These are phyloP conservation scores for Corella eumyota DNA, from an alignment of 23 tunicate species.

Conservation along the genomic window DNA sequence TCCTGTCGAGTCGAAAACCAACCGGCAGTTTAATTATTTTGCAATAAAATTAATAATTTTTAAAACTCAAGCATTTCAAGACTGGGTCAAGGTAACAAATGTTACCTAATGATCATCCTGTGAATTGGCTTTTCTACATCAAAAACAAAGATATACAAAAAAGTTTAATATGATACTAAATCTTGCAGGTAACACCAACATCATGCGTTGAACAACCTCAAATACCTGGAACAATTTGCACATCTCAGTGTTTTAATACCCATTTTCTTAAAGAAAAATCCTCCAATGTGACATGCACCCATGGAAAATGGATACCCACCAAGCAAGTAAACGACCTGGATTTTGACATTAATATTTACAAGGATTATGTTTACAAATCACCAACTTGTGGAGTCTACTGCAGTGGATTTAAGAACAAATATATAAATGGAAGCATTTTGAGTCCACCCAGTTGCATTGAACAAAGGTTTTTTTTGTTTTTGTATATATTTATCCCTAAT, in stretches of 20 bases:
- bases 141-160: too few relatives aligned
- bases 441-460: slow-evolving; percentile 9
- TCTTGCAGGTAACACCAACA: slow-evolving; percentile 24
- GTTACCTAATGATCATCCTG: too few relatives aligned
- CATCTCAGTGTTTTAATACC: slow-evolving; percentile 22
- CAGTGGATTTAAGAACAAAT: neutral
- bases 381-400: slow-evolving; percentile 60
- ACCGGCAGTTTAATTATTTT: too few relatives aligned
- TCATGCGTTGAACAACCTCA: slow-evolving; percentile 35
- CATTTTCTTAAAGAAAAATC: slow-evolving; percentile 10
- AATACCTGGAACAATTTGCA: slow-evolving; percentile 29
- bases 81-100: too few relatives aligned
- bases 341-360: slow-evolving; percentile 5
- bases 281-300: slow-evolving; percentile 19
- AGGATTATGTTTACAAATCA: slow-evolving; percentile 1
- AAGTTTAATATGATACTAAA: too few relatives aligned
- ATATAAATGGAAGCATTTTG: slow-evolving; percentile 5
- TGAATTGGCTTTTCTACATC: too few relatives aligned
- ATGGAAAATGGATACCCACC: slow-evolving; percentile 43
- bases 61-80: too few relatives aligned
- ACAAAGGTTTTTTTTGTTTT: neutral
- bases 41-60: too few relatives aligned
- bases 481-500: too few relatives aligned
- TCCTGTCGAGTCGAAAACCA: too few relatives aligned
- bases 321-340: slow-evolving; percentile 1